Evolutionary conservation across 2,888 invertebrate species (phyloP).

Genomic region (Germaria angustata): DNA sequence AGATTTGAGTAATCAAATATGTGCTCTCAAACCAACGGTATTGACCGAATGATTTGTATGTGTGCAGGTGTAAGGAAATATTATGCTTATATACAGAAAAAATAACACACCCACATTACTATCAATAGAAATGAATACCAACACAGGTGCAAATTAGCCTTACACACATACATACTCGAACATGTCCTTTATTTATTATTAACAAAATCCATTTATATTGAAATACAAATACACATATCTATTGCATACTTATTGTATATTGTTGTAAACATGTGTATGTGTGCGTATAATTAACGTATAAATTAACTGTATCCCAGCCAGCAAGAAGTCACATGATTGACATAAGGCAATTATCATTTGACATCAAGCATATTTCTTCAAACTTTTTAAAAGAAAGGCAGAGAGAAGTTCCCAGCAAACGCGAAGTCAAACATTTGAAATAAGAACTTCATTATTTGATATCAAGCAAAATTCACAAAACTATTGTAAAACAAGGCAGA

Average conservation of each 20-base stretch:
- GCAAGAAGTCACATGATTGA: no score
- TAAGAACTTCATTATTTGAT: no score
- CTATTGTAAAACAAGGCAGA: no score
- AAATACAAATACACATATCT: neutral
- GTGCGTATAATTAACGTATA: constrained; percentile 8
- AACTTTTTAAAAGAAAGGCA: no score
- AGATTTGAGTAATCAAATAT: constrained; percentile 45
- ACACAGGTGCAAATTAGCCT: constrained; percentile 52
- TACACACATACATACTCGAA: constrained; percentile 15
- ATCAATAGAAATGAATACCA: constrained; percentile 32
- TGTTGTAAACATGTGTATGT: neutral
- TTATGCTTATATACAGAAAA: neutral
- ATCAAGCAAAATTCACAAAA: no score
- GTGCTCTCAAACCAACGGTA: neutral
- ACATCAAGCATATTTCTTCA: no score
- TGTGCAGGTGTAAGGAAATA: neutral
- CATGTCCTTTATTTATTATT: neutral
- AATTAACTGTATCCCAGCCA: constrained; percentile 13
- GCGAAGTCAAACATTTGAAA: no score
- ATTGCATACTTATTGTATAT: neutral
- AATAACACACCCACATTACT: constrained; percentile 1
- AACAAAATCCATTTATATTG: neutral
- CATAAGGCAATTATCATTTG: no score
- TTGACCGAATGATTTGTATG: neutral
- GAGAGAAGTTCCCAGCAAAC: no score